Percentiles rank a stretch among this genome's conserved stretches.
Conservation (phyloP, 1,140 invertebrate genomes). For the Zaprionus nigranus region DNA sequence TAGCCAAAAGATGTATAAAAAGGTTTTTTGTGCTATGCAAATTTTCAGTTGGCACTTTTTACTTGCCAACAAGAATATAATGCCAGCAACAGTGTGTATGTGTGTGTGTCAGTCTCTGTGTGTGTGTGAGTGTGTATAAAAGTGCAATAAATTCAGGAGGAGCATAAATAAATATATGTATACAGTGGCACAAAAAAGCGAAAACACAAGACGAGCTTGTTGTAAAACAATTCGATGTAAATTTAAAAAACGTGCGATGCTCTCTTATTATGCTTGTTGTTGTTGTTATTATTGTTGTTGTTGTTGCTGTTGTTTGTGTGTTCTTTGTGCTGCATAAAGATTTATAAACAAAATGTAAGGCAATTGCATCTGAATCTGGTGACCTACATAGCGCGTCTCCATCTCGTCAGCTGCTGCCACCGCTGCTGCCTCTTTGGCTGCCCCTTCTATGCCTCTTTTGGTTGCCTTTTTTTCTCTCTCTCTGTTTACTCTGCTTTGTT, state of each 20-base stretch:
- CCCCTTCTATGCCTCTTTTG: constrained; percentile 22
- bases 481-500: constrained; percentile 18
- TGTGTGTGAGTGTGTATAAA: constrained; percentile 56
- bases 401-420: constrained; percentile 6
- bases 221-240: constrained; percentile 41
- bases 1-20: constrained; percentile 52
- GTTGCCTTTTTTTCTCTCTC: constrained; percentile 7
- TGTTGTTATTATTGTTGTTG: constrained; percentile 27
- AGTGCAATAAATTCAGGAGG: constrained; percentile 76
- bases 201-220: constrained; percentile 22
- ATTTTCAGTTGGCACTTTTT: constrained; percentile 55
- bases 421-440: constrained; percentile 29
- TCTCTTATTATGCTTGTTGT: constrained; percentile 16
- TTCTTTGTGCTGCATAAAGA: constrained; percentile 59
- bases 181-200: constrained; percentile 27
- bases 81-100: neutral
- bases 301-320: constrained; percentile 28
- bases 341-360: constrained; percentile 65
- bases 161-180: constrained; percentile 51
- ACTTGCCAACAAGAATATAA: neutral
- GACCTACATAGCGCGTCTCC: constrained; percentile 2
- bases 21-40: constrained; percentile 54
- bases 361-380: constrained; percentile 75
- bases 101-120: constrained; percentile 8
- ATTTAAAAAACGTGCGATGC: constrained; percentile 27